Evolutionary conservation across 2,888 invertebrate genomes (phyloP).

Genomic region (Sussaba pulchella): DNA sequence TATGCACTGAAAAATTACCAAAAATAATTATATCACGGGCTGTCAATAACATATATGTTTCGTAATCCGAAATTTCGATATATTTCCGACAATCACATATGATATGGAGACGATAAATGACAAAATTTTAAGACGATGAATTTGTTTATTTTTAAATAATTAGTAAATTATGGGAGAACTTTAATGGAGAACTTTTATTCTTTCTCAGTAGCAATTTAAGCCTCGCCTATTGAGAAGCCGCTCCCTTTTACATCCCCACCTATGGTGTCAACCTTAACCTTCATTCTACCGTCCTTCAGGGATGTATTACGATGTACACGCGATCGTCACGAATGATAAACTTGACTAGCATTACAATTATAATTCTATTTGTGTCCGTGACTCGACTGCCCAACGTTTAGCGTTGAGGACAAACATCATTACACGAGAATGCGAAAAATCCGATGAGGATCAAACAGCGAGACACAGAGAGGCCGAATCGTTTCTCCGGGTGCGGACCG

Average conservation of each 20-base stretch:
- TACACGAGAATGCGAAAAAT: neutral
- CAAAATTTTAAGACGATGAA: no score
- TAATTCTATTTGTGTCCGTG: constrained; percentile 24
- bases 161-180: no score
- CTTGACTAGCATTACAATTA: constrained; percentile 51
- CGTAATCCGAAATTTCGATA: no score
- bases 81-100: no score
- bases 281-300: constrained; percentile 27
- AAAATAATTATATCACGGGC: no score
- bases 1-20: no score
- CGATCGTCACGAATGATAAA: constrained; percentile 53
- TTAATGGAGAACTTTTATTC: neutral
- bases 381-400: constrained; percentile 3
- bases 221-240: constrained; percentile 23
- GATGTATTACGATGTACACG: constrained; percentile 49
- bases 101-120: no score
- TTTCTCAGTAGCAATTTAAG: neutral
- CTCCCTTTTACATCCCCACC: constrained; percentile 37
- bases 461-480: constrained; percentile 2
- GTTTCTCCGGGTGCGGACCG: no score
- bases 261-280: constrained; percentile 55
- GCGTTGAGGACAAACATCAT: neutral
- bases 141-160: no score
- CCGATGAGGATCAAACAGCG: neutral
- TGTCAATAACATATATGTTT: no score